Evolutionary conservation across 2,888 invertebrate genomes (phyloP).

Genomic region (Brenthis daphne): DNA sequence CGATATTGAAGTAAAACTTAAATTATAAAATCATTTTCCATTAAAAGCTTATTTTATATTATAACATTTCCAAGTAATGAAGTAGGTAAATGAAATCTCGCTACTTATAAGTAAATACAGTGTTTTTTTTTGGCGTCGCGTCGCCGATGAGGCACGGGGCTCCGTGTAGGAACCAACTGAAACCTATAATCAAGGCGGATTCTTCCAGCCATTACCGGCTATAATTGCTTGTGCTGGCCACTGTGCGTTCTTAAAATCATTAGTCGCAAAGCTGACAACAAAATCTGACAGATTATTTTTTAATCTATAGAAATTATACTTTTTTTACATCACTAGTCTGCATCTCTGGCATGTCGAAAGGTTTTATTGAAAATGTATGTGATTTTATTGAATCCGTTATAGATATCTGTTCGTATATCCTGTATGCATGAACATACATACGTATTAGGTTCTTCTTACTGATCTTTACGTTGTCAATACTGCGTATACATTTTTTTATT

Average conservation of each 20-base stretch:
- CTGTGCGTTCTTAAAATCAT: conserved; percentile 59
- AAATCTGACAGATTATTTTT: conserved; percentile 35
- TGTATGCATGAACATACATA: no score
- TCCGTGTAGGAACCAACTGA: conserved; percentile 32
- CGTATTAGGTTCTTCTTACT: no score
- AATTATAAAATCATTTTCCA: no score
- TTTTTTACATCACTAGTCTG: no score
- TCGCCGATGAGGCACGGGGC: conserved; percentile 30
- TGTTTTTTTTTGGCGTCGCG: conserved; percentile 27
- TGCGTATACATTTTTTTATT: no score
- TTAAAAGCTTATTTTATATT: no score
- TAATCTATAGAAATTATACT: neutral
- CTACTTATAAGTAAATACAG: conserved; percentile 21
- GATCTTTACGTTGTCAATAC: no score
- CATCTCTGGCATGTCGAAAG: no score
- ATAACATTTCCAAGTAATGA: conserved; percentile 17
- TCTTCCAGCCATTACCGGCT: conserved; percentile 57
- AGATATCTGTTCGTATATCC: no score
- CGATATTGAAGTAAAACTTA: no score
- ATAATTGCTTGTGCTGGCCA: conserved; percentile 53
- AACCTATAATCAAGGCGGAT: conserved; percentile 60
- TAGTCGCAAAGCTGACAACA: conserved; percentile 42
- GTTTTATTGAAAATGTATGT: no score
- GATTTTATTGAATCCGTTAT: no score
- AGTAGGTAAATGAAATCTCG: conserved; percentile 20